Evolutionary conservation across 2,113 vertebrate species (phyloP).

Genomic region (Nicator chloris): DNA sequence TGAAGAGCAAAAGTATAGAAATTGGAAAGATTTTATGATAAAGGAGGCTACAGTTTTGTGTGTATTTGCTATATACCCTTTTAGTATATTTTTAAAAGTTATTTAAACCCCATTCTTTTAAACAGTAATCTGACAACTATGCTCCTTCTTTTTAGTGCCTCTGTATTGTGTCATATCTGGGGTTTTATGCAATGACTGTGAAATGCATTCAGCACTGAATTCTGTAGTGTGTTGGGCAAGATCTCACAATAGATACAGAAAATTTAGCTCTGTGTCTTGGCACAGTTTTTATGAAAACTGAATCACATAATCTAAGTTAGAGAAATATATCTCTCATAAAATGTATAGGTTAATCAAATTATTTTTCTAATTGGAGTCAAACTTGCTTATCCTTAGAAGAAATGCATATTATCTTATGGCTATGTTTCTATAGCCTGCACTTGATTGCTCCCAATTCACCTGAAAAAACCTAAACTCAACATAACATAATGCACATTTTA

Average conservation of each 20-base stretch:
- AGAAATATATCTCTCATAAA: constrained; percentile 20
- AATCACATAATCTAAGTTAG: not conserved
- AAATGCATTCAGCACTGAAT: not conserved
- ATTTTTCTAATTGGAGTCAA: not conserved
- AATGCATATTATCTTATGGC: not conserved
- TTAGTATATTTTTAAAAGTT: not conserved
- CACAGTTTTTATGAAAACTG: not conserved
- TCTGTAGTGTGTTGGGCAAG: not conserved
- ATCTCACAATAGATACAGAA: not conserved
- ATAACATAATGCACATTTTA: constrained; percentile 25
- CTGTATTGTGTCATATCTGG: not conserved
- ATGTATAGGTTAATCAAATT: not conserved
- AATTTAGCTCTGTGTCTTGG: not conserved
- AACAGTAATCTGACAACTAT: not conserved
- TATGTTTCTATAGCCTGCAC: not conserved
- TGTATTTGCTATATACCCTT: not conserved
- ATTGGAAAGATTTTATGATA: not conserved
- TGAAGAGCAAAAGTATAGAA: not conserved
- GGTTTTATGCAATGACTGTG: not conserved
- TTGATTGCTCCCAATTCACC: constrained; percentile 33
- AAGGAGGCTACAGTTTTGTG: not conserved
- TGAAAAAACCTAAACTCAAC: not conserved
- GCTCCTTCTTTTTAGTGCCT: not conserved
- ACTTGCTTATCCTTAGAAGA: not conserved
- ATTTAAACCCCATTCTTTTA: not conserved